Conservation (phyloP, 2,797 vertebrate species). For the Acanthurus lineatus region DNA sequence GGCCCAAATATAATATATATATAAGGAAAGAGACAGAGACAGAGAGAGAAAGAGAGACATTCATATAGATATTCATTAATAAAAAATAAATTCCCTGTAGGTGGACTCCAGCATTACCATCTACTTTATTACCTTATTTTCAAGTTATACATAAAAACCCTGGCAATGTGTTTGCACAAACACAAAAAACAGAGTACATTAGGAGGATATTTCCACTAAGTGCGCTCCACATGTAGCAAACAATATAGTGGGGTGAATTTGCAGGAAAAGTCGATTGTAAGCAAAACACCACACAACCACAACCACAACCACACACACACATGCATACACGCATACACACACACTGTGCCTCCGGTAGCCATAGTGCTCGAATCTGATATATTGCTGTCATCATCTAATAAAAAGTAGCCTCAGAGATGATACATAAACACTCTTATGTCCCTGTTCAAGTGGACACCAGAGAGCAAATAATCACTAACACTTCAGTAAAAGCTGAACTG, state of each 20-base stretch:
- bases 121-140: slow-evolving; percentile 4
- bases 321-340: slow-evolving; percentile 13
- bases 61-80: slow-evolving; percentile 11
- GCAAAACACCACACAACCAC: not conserved
- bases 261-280: slow-evolving; percentile 15
- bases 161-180: slow-evolving; percentile 29
- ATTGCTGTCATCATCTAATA: slow-evolving; percentile 65
- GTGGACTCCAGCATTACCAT: not conserved
- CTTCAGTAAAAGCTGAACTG: slow-evolving; percentile 15
- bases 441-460: slow-evolving; percentile 58
- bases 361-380: slow-evolving; percentile 46
- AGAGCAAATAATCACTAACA: slow-evolving; percentile 59
- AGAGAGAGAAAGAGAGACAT: not conserved
- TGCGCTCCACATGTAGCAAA: slow-evolving; percentile 23
- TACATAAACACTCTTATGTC: slow-evolving; percentile 54
- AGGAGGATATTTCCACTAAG: slow-evolving; percentile 6
- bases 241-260: slow-evolving; percentile 5
- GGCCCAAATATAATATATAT: too few species aligned
- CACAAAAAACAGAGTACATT: not conserved
- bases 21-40: too few species aligned
- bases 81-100: slow-evolving; percentile 16
- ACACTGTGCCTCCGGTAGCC: slow-evolving; percentile 5
- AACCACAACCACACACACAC: not conserved
- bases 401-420: slow-evolving; percentile 58
- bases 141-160: slow-evolving; percentile 34